Conservation (phyloP, 2,113 vertebrate species). For the Excalfactoria chinensis region DNA sequence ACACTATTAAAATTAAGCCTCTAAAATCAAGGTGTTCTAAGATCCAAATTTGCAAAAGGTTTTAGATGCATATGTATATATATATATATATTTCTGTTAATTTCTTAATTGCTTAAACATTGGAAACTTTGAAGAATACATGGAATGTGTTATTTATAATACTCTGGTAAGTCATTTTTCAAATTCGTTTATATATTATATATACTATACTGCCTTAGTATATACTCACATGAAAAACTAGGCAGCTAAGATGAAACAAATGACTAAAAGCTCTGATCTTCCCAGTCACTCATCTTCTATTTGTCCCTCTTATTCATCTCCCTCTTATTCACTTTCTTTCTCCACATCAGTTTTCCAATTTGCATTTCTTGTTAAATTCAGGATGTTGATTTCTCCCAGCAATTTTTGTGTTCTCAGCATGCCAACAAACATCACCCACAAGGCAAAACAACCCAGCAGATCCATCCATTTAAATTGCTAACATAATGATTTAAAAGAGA, state of each 20-base stretch:
- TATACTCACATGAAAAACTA: background rate
- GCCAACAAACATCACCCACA: background rate
- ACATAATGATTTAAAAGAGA: background rate
- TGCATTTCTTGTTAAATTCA: background rate
- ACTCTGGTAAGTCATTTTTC: background rate
- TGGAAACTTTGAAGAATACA: background rate
- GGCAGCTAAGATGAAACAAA: background rate
- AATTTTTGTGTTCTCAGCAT: background rate
- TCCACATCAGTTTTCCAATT: background rate
- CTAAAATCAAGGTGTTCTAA: background rate
- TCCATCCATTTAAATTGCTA: background rate
- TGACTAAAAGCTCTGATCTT: conserved; percentile 1
- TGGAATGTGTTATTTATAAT: background rate
- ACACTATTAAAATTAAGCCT: background rate
- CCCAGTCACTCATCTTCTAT: background rate
- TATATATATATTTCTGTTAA: background rate
- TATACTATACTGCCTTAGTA: background rate
- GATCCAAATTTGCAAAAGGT: background rate
- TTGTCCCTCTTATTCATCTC: background rate
- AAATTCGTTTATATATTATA: background rate
- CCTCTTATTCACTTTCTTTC: background rate
- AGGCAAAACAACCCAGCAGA: background rate
- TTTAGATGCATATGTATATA: background rate
- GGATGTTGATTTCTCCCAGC: background rate
- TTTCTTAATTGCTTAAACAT: background rate